These are phyloP conservation scores for Rhinopomastus cyanomelas DNA, from an alignment of 2,113 vertebrate species.

Conservation along the genomic window DNA sequence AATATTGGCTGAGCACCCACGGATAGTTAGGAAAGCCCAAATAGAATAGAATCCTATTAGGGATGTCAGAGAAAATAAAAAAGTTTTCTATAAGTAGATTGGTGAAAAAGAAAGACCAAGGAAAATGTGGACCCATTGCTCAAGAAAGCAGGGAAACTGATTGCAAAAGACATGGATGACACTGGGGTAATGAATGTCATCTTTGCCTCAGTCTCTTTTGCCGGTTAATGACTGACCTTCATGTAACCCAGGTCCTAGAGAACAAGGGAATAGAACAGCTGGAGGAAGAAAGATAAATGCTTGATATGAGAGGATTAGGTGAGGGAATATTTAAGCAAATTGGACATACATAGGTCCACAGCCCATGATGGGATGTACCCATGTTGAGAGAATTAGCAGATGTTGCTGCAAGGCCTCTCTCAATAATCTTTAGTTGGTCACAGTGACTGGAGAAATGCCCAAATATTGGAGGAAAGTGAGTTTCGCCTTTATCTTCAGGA, in stretches of 20 bases:
- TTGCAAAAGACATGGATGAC: not conserved
- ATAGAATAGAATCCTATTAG: not conserved
- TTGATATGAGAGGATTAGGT: no score
- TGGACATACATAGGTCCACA: not conserved
- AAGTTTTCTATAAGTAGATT: not conserved
- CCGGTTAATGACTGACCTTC: not conserved
- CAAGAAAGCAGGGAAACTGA: not conserved
- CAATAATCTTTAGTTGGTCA: not conserved
- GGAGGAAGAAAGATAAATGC: not conserved
- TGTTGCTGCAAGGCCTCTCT: not conserved
- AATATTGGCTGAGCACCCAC: not conserved
- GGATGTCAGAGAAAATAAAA: no score
- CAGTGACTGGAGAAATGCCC: no score
- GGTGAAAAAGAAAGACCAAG: not conserved
- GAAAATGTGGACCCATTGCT: fast-evolving
- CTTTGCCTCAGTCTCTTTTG: not conserved
- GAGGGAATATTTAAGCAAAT: not conserved
- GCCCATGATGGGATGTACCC: fast-evolving
- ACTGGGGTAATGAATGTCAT: not conserved
- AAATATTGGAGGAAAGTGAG: not conserved
- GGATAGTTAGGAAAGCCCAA: not conserved
- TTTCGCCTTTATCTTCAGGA: not conserved
- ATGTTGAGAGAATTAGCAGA: not conserved
- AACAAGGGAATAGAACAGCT: fast-evolving
- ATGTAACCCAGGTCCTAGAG: not conserved